phyloP scores from a whole-genome alignment of 2,113 vertebrate genomes.

The Galemys pyrenaicus region DNA sequence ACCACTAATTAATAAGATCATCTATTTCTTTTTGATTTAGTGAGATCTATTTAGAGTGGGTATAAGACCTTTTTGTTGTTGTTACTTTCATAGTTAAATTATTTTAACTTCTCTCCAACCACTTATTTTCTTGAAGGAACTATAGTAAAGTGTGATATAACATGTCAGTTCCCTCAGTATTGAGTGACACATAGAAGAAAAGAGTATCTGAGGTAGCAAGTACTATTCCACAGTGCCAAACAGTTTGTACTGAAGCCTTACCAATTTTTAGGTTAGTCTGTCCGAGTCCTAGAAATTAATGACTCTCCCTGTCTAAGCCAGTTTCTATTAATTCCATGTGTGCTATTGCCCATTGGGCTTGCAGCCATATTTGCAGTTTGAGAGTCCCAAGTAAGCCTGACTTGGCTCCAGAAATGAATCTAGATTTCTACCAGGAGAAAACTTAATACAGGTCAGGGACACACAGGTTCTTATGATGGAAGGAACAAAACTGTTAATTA shows the following conservation, averaged over 20 bases:
- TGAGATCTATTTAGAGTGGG: not conserved
- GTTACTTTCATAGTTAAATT: conserved; percentile 22
- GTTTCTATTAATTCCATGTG: not conserved
- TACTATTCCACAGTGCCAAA: not conserved
- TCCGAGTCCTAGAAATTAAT: not conserved
- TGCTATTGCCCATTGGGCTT: not conserved
- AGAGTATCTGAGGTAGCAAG: conserved; percentile 3
- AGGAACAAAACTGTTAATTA: conserved; percentile 33
- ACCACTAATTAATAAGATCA: not conserved
- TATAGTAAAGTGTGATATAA: conserved; percentile 6
- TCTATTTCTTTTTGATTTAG: not conserved
- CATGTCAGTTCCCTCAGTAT: conserved; percentile 7
- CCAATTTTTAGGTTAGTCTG: conserved; percentile 23
- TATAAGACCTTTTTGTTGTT: not conserved
- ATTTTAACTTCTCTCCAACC: conserved; percentile 32
- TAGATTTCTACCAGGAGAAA: conserved; percentile 31
- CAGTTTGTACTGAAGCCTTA: not conserved
- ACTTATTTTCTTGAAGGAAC: not conserved
- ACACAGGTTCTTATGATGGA: not conserved
- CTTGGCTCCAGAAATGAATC: conserved; percentile 34
- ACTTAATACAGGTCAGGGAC: not conserved
- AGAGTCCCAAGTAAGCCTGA: not conserved
- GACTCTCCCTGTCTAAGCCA: not conserved
- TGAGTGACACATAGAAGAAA: too few relatives aligned
- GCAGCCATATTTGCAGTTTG: conserved; percentile 1